A percentile compares a stretch with the other conserved stretches of the same genome.
Evolutionary conservation across 2,797 vertebrate genomes (phyloP).

Genomic region (Sebastes cheni): DNA sequence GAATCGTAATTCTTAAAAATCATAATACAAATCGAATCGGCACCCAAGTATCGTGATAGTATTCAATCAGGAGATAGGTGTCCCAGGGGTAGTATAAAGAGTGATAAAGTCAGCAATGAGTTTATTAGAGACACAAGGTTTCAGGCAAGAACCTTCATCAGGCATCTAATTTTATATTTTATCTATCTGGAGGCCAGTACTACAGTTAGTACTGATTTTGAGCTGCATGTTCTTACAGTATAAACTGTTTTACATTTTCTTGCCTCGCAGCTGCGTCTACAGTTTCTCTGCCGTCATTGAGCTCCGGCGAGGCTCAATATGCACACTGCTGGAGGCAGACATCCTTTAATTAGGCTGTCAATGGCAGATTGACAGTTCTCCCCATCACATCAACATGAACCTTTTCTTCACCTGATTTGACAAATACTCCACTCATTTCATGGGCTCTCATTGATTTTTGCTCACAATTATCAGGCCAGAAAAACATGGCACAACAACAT

Average conservation of each 20-base stretch:
- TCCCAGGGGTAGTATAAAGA: too few relatives aligned
- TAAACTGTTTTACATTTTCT: neutral
- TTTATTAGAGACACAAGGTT: neutral
- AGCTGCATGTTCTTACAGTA: neutral
- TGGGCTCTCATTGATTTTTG: neutral
- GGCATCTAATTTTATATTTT: neutral
- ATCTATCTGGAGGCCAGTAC: neutral
- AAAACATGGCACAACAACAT: neutral
- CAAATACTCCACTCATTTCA: neutral
- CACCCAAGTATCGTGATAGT: too few relatives aligned
- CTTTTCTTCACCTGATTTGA: conserved; percentile 1
- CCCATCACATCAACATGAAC: conserved; percentile 7
- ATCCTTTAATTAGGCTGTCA: conserved; percentile 42
- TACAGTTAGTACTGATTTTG: neutral
- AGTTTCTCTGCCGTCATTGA: neutral
- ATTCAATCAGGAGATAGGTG: too few relatives aligned
- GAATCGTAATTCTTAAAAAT: too few relatives aligned
- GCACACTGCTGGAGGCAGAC: conserved; percentile 9
- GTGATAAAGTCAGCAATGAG: too few relatives aligned
- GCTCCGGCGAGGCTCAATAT: neutral
- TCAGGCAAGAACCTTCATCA: neutral
- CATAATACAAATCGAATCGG: too few relatives aligned
- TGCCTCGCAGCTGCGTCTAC: neutral
- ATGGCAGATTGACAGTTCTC: conserved; percentile 31
- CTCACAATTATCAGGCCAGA: neutral